Conservation (phyloP, 2,888 invertebrate genomes). For the Synanthedon tipuliformis region DNA sequence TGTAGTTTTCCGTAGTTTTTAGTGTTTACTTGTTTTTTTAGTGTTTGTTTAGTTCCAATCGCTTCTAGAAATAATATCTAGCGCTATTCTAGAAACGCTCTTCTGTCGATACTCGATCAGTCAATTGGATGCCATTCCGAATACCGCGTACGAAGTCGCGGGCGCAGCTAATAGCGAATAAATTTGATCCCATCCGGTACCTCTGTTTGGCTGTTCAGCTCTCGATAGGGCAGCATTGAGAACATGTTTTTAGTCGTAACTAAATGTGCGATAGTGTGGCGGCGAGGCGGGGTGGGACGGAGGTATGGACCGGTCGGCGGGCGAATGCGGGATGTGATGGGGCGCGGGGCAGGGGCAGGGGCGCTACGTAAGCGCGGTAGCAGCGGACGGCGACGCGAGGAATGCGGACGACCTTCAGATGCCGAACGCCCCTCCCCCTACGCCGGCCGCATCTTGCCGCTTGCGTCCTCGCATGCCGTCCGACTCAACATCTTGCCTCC, state of each 20-base stretch:
- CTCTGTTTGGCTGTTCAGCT: slow-evolving; percentile 52
- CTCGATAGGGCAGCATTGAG: slow-evolving; percentile 52
- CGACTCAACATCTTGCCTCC: slow-evolving; percentile 61
- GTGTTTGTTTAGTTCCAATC: too few relatives aligned
- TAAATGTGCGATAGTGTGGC: slow-evolving; percentile 64
- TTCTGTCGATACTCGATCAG: too few relatives aligned
- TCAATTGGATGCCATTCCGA: slow-evolving; percentile 13
- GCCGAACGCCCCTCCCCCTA: slow-evolving; percentile 65
- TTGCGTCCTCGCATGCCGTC: slow-evolving; percentile 68
- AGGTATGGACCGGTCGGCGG: slow-evolving; percentile 47
- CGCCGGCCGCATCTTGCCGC: slow-evolving; percentile 67
- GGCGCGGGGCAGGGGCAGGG: slow-evolving; percentile 17
- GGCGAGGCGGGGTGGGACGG: slow-evolving; percentile 39
- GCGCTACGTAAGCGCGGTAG: slow-evolving; percentile 71
- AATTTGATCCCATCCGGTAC: slow-evolving; percentile 67
- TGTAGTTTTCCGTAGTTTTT: too few relatives aligned
- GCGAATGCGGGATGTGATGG: slow-evolving; percentile 22
- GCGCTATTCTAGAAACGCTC: too few relatives aligned
- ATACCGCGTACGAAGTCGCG: slow-evolving; percentile 7
- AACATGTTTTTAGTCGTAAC: slow-evolving; percentile 66
- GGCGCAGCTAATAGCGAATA: slow-evolving; percentile 53
- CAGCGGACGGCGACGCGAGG: slow-evolving; percentile 68
- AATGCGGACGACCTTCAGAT: slow-evolving; percentile 71
- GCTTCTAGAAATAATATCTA: too few relatives aligned
- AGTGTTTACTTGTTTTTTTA: too few relatives aligned